Evolutionary conservation across 2,888 invertebrate species (phyloP).

Genomic region (Eupeodes latifasciatus): DNA sequence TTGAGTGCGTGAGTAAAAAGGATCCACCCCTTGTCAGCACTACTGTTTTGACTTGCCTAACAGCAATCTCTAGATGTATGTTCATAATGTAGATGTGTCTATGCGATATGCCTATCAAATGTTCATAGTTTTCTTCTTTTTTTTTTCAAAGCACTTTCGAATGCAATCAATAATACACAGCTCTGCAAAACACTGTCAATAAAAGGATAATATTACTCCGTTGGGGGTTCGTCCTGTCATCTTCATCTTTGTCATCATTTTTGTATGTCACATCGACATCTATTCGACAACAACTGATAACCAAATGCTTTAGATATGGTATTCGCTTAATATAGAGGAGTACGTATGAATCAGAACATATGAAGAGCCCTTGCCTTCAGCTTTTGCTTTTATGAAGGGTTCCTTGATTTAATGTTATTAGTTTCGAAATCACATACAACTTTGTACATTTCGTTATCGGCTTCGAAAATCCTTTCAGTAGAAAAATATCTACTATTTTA

Average conservation of each 20-base stretch:
- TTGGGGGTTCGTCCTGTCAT: constrained; percentile 63
- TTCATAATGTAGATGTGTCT: not conserved
- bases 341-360: not conserved
- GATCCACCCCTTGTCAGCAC: constrained; percentile 41
- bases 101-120: not conserved
- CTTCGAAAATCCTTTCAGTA: constrained; percentile 37
- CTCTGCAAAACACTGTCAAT: constrained; percentile 68
- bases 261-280: constrained; percentile 35
- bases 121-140: constrained; percentile 37
- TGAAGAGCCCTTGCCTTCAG: not conserved
- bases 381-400: constrained; percentile 46
- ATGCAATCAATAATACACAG: constrained; percentile 72
- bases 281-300: constrained; percentile 58
- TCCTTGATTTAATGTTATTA: constrained; percentile 74
- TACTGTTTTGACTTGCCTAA: not conserved
- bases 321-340: constrained; percentile 12
- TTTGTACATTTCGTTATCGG: constrained; percentile 66
- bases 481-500: not conserved
- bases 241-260: constrained; percentile 53
- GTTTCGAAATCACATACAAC: constrained; percentile 57
- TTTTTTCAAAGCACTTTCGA: constrained; percentile 59
- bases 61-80: constrained; percentile 17
- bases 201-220: constrained; percentile 70
- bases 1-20: constrained; percentile 48
- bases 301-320: constrained; percentile 43